Percentiles rank a stretch among this genome's conserved stretches.
Evolutionary conservation across 2,113 vertebrate genomes (phyloP).

Genomic region (Nibea coibor): DNA sequence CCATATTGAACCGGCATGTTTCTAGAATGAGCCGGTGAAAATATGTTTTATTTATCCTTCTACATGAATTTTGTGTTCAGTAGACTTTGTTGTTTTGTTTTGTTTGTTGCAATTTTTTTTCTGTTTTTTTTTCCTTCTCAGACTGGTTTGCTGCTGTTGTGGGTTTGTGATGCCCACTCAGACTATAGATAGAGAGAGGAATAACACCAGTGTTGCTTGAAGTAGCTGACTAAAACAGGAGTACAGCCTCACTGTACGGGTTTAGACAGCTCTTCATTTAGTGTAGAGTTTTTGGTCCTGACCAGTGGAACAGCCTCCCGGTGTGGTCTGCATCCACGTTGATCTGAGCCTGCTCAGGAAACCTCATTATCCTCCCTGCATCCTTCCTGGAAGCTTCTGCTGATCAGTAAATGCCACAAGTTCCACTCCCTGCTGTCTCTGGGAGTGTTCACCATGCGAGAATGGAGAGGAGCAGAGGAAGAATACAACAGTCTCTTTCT

Average conservation of each 20-base stretch:
- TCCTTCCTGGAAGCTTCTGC: constrained; percentile 62
- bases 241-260: neutral
- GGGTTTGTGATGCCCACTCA: constrained; percentile 12
- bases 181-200: constrained; percentile 20
- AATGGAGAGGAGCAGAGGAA: neutral
- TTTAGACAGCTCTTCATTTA: neutral
- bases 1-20: no score
- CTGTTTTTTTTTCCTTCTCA: neutral
- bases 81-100: no score
- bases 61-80: no score
- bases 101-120: no score
- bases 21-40: no score
- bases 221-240: constrained; percentile 9
- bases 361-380: constrained; percentile 70
- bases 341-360: constrained; percentile 53
- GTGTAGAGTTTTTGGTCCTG: constrained; percentile 24
- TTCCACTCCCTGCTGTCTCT: constrained; percentile 56
- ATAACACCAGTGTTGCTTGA: constrained; percentile 9
- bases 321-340: constrained; percentile 47
- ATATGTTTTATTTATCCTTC: no score
- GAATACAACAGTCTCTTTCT: neutral
- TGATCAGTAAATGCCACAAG: constrained; percentile 76
- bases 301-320: constrained; percentile 22
- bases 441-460: constrained; percentile 40
- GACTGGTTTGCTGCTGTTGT: neutral